Percentiles rank a stretch among this genome's conserved stretches.
These are phyloP conservation scores for Spongia lamella DNA, from an alignment of 37 sponge, comb jelly and placozoan species.

Conservation along the genomic window DNA sequence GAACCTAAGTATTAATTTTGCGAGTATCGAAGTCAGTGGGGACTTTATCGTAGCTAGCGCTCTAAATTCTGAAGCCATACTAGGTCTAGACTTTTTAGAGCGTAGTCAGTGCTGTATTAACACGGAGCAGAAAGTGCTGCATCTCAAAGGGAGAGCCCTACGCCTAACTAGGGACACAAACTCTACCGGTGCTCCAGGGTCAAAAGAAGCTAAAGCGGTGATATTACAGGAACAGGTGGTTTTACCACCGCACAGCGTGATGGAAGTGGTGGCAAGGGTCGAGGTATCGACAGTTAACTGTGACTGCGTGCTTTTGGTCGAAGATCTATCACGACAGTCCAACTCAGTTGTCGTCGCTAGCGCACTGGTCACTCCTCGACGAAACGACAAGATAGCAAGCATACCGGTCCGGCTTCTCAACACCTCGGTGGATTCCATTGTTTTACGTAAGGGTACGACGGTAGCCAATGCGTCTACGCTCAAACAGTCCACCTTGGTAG, in stretches of 20 bases:
- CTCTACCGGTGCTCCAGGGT: neutral
- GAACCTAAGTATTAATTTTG: neutral
- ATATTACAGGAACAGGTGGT: neutral
- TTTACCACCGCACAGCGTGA: neutral
- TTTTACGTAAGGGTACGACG: no score
- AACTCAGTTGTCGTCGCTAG: no score
- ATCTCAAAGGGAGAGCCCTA: conserved; percentile 3
- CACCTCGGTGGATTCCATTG: no score
- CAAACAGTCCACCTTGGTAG: no score
- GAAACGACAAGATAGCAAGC: no score
- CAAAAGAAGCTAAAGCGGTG: neutral
- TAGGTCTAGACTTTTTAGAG: conserved; percentile 39
- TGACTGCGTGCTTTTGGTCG: no score
- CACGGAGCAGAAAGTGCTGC: neutral
- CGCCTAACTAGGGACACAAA: neutral
- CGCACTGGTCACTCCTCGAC: no score
- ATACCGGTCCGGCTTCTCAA: no score
- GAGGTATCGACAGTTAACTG: no score
- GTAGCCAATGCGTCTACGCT: no score
- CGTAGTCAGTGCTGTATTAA: neutral
- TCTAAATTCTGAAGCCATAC: conserved; percentile 31
- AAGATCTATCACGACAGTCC: no score
- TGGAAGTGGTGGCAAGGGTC: no score
- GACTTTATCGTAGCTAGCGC: conserved; percentile 15
- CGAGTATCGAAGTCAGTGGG: neutral